Conservation (phyloP, 2,797 vertebrate genomes). For the Enteromius fasciolatus region DNA sequence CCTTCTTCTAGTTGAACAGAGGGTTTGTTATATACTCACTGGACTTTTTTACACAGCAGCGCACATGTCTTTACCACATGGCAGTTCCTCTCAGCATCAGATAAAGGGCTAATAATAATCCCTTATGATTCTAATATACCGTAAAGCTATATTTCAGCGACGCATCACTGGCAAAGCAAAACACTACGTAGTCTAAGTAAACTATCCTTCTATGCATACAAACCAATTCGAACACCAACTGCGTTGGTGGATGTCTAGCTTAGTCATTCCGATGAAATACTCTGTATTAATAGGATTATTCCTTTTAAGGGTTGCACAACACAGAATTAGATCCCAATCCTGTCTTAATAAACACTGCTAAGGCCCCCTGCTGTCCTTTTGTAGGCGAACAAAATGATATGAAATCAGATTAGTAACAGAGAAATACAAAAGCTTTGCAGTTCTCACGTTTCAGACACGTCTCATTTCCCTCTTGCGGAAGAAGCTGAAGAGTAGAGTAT, state of each 20-base stretch:
- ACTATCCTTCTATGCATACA: neutral
- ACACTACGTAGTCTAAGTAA: slow-evolving; percentile 17
- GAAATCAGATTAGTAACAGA: slow-evolving; percentile 4
- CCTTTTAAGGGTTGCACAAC: neutral
- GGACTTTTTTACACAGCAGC: slow-evolving; percentile 5
- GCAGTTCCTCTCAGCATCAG: slow-evolving; percentile 25
- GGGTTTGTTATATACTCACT: neutral
- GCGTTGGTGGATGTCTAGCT: neutral
- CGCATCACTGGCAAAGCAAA: slow-evolving; percentile 46
- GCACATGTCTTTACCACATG: slow-evolving; percentile 33
- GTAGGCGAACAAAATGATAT: neutral
- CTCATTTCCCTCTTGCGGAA: slow-evolving; percentile 15
- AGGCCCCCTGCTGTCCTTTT: slow-evolving; percentile 3
- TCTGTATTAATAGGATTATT: slow-evolving; percentile 11
- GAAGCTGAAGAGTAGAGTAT: slow-evolving; percentile 32
- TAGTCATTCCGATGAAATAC: neutral
- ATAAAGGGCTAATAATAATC: slow-evolving; percentile 57
- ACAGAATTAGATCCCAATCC: slow-evolving; percentile 14
- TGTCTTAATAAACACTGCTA: neutral
- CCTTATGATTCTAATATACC: slow-evolving; percentile 43
- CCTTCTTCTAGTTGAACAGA: neutral
- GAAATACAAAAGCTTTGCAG: slow-evolving; percentile 8
- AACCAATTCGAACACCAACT: neutral
- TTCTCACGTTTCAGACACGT: slow-evolving; percentile 6
- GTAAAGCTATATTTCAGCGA: slow-evolving; percentile 26